Conservation (phyloP, 2,888 invertebrate genomes). For the Abscondita cerata region DNA sequence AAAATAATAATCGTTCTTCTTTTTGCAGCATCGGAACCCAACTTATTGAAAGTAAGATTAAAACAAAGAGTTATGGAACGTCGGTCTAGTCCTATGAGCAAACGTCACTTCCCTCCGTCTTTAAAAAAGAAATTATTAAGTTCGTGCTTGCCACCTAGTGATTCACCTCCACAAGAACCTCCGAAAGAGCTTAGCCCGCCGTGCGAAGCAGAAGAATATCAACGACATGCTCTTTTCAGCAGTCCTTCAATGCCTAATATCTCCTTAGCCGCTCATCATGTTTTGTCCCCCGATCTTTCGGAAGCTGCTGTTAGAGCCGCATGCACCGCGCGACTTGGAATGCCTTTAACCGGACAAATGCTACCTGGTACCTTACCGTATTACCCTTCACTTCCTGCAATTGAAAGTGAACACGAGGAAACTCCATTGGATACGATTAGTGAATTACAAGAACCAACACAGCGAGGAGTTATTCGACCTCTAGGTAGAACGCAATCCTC, state of each 20-base stretch:
- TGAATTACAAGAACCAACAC: conserved; percentile 55
- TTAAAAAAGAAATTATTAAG: conserved; percentile 74
- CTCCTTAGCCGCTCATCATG: conserved; percentile 70
- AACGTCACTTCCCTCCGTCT: conserved; percentile 79
- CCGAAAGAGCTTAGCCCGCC: conserved; percentile 65
- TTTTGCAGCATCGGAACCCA: conserved; percentile 90
- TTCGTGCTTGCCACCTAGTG: conserved; percentile 66
- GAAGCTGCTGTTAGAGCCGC: conserved; percentile 82
- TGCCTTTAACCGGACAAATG: conserved; percentile 71
- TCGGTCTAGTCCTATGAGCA: conserved; percentile 88
- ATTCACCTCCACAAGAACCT: conserved; percentile 65
- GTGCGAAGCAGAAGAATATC: conserved; percentile 73
- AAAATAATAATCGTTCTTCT: too few relatives aligned
- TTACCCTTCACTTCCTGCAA: conserved; percentile 71
- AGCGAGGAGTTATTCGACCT: conserved; percentile 65
- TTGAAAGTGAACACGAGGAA: conserved; percentile 65
- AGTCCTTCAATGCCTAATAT: conserved; percentile 98
- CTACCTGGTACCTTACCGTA: conserved; percentile 73
- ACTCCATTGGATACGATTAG: conserved; percentile 59
- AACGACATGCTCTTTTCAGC: conserved; percentile 76
- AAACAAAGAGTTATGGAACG: conserved; percentile 96
- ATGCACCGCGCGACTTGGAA: conserved; percentile 70
- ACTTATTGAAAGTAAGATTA: conserved; percentile 91
- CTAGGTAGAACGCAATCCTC: conserved; percentile 95
- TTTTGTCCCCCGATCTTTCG: conserved; percentile 64